Conservation (phyloP, 2,797 vertebrate genomes). For the Mormyrops boulengeri region DNA sequence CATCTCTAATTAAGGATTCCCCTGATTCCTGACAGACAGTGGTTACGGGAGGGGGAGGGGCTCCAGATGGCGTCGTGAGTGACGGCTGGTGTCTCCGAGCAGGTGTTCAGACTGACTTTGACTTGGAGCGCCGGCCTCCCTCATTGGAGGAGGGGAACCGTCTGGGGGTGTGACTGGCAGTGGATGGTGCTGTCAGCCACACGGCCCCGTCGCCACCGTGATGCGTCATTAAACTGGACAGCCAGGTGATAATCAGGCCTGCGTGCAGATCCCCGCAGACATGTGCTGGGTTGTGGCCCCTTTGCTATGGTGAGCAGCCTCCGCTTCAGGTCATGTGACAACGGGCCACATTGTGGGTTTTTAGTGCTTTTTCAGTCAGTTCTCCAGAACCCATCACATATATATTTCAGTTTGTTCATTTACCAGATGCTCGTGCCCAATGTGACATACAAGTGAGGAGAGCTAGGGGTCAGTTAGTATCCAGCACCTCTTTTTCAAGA, state of each 20-base stretch:
- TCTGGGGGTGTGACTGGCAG: not conserved
- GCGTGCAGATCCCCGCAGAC: not conserved
- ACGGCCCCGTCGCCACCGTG: not conserved
- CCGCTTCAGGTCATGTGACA: not conserved
- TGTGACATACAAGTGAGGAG: not conserved
- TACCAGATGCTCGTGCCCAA: not conserved
- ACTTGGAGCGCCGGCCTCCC: not conserved
- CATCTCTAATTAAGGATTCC: constrained; percentile 18
- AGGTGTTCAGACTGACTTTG: constrained; percentile 9
- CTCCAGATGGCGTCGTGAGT: not conserved
- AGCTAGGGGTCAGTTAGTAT: not conserved
- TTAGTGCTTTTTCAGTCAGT: not conserved
- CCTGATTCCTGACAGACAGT: not conserved
- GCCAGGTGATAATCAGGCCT: not conserved
- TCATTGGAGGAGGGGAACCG: not conserved
- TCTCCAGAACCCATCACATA: not conserved
- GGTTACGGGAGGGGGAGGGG: not conserved
- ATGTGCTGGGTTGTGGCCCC: not conserved
- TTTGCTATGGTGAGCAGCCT: not conserved
- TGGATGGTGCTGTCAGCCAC: not conserved
- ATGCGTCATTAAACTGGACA: constrained; percentile 5
- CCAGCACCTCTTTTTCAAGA: not conserved
- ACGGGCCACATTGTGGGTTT: not conserved
- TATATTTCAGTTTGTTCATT: not conserved
- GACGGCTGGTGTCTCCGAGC: not conserved